Base-by-base conservation (phyloP, 2,797 vertebrate species). In the Atherinosoma microstoma region DNA sequence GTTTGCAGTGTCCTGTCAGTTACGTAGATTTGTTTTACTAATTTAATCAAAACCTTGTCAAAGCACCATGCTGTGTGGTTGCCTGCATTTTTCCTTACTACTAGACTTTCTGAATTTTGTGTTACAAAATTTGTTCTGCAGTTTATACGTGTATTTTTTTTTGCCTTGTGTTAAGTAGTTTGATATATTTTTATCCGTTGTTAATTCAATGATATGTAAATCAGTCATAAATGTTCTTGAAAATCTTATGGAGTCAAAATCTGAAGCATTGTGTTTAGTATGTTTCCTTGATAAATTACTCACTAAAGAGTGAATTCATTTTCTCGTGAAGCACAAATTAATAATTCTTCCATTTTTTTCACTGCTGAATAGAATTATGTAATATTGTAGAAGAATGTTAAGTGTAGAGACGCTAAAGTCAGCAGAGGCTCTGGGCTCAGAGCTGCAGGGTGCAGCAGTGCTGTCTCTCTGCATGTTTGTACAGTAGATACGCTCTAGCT, bases 381-480 rank as follows among this genome's bases (percentile, higher is more conserved):
- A 54, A 58, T 49, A 63, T 57, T 69, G 30, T 73, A 42, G 67
- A 68, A 47, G 60, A 71, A 45, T 70, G 62, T 38, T 65, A 56
- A 60, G 32, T 78, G 32, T 68, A 51, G 78, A 67, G 78, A 64
- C 63, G 71, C 64, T 74, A 45, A 78, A 83, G 58, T 54, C 58
- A 85, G 53, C 40, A 64, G 42, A 58, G 49, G 57, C 69, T 74
- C 30, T 54, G 16, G 67, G 60, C 60, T 72, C 15, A 67, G 68
- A 51, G 68, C 84, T 85, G 59, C 78, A 73, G 75, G 73, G 35
- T 64, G 53, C 56, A 78, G 67, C 58, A 27, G 67, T 51, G 70
- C 70, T 72, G 64, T 84, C 70, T 85, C 62, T 61, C 54, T 80
- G 75, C 67, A 60, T 79, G 80, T 82, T 74, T 84, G 77, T 79